Percentiles rank a stretch among this genome's conserved stretches.
Conservation (phyloP, 2,888 invertebrate genomes). For the Zygaena filipendulae region DNA sequence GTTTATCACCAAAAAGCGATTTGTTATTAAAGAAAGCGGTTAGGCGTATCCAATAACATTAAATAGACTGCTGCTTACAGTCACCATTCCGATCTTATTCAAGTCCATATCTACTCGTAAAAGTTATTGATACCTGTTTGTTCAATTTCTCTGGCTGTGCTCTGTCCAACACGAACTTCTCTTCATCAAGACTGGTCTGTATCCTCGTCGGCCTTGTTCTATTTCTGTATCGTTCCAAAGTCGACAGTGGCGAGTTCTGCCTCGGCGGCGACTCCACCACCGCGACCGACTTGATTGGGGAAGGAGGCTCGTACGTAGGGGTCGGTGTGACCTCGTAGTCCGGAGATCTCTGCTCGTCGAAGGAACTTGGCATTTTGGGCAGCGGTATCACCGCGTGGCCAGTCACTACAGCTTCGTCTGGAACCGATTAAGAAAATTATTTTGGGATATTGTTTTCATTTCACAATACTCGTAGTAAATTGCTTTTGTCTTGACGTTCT, state of each 20-base stretch:
- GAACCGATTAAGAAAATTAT: conserved; percentile 13
- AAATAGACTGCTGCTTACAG: too few relatives aligned
- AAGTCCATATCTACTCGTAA: too few relatives aligned
- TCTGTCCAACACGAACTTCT: conserved; percentile 77
- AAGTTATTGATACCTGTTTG: too few relatives aligned
- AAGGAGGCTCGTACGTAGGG: conserved; percentile 41
- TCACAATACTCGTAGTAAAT: too few relatives aligned
- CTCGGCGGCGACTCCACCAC: conserved; percentile 25
- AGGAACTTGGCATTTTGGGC: conserved; percentile 70
- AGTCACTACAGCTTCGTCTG: conserved; percentile 72
- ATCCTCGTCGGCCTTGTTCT: conserved; percentile 48
- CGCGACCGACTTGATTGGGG: conserved; percentile 36
- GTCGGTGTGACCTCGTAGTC: conserved; percentile 37
- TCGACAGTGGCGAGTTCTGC: conserved; percentile 51
- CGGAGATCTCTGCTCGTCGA: conserved; percentile 44
- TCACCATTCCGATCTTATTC: too few relatives aligned
- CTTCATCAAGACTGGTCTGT: conserved; percentile 61
- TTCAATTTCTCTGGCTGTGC: conserved; percentile 67
- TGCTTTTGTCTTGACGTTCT: too few relatives aligned
- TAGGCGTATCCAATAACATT: too few relatives aligned
- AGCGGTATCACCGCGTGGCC: conserved; percentile 73
- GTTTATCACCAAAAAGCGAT: too few relatives aligned
- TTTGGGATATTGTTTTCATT: too few relatives aligned
- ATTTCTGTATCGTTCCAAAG: conserved; percentile 54
- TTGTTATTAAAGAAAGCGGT: too few relatives aligned